Conservation (phyloP, 2,888 invertebrate genomes). For the Parasteatoda lunata region DNA sequence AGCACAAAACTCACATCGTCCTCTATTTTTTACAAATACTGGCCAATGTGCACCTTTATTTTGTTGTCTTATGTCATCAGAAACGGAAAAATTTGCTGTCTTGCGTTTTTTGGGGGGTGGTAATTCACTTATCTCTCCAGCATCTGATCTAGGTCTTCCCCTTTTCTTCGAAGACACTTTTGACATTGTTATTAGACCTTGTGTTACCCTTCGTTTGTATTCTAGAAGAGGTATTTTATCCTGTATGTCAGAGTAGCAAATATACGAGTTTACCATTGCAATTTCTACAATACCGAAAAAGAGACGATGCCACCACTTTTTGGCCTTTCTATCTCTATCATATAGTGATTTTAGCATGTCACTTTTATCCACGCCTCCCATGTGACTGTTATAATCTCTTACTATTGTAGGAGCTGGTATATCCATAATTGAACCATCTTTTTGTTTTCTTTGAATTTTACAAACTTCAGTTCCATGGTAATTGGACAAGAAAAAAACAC, state of each 20-base stretch:
- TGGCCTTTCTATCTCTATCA: constrained; percentile 11
- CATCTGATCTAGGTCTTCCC: constrained; percentile 25
- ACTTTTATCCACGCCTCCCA: constrained; percentile 30
- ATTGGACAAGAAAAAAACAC: constrained; percentile 30
- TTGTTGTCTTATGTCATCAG: constrained; percentile 33
- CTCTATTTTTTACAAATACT: constrained; percentile 25
- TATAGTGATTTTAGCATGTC: constrained; percentile 35
- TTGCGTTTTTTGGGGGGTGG: constrained; percentile 4
- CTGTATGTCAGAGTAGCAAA: background rate
- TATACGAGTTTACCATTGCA: background rate
- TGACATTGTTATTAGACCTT: constrained; percentile 26
- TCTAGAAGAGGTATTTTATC: constrained; percentile 16
- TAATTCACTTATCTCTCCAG: constrained; percentile 4
- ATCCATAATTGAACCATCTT: constrained; percentile 27
- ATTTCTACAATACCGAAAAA: background rate
- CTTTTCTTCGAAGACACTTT: constrained; percentile 13
- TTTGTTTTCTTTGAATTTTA: constrained; percentile 24
- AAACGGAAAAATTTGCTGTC: constrained; percentile 33
- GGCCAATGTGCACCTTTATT: constrained; percentile 36
- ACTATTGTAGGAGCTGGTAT: constrained; percentile 24
- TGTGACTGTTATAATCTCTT: constrained; percentile 32
- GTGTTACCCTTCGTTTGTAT: constrained; percentile 29
- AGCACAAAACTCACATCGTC: constrained; percentile 25
- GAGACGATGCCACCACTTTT: background rate
- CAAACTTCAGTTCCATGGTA: constrained; percentile 28